Evolutionary conservation across 2,113 vertebrate species (phyloP).

Genomic region (Zingel zingel): DNA sequence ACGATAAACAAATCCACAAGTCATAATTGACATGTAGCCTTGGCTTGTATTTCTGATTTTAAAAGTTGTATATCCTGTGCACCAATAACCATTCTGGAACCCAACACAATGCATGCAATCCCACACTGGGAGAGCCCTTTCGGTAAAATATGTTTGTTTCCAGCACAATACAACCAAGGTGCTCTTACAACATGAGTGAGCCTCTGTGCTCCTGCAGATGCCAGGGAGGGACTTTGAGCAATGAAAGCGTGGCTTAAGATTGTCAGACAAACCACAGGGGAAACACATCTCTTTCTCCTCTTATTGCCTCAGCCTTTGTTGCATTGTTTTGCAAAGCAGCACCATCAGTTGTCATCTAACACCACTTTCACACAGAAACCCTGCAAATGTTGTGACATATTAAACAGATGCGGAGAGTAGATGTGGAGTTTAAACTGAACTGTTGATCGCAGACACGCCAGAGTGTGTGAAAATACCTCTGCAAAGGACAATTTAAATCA

Average conservation of each 20-base stretch:
- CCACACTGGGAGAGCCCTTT: conserved; percentile 23
- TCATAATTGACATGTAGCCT: background rate
- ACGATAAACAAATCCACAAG: background rate
- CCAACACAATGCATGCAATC: conserved; percentile 4
- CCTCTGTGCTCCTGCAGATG: conserved; percentile 51
- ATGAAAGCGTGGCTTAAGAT: conserved; percentile 58
- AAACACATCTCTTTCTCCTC: conserved; percentile 60
- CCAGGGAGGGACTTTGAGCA: conserved; percentile 63
- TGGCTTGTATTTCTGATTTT: background rate
- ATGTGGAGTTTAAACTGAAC: conserved; percentile 32
- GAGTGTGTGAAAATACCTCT: conserved; percentile 8
- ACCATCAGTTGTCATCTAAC: conserved; percentile 50
- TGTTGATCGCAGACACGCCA: conserved; percentile 40
- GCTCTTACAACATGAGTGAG: conserved; percentile 52
- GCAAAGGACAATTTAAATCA: conserved; percentile 7
- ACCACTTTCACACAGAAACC: conserved; percentile 44
- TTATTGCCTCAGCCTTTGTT: conserved; percentile 64
- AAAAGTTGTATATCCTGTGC: background rate
- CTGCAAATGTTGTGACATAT: conserved; percentile 42
- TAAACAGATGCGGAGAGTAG: conserved; percentile 45
- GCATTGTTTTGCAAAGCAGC: conserved; percentile 54
- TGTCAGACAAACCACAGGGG: conserved; percentile 73
- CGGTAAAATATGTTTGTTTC: conserved; percentile 35
- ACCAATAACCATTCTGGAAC: conserved; percentile 13
- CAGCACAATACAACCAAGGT: conserved; percentile 36